Evolutionary conservation across 2,888 invertebrate genomes (phyloP).

Genomic region (Protophormia terraenovae): DNA sequence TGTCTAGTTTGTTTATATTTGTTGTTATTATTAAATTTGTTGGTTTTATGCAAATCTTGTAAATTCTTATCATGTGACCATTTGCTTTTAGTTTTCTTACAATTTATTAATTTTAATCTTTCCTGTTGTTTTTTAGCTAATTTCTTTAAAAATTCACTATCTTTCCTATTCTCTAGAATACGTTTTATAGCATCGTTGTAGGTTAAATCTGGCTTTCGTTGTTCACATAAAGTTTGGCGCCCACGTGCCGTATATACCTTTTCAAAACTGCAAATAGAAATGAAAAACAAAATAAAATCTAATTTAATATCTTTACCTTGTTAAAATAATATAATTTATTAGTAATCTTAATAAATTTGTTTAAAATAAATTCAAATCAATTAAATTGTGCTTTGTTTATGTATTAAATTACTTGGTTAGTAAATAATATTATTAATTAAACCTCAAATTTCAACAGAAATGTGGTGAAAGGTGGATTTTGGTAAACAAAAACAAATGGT

Average conservation of each 20-base stretch:
- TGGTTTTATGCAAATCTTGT: neutral
- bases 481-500: no score
- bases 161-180: conserved; percentile 72
- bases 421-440: neutral
- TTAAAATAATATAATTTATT: no score
- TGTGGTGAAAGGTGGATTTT: no score
- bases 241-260: conserved; percentile 73
- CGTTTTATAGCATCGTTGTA: conserved; percentile 76
- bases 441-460: neutral
- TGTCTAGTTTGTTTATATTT: neutral
- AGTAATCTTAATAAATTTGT: no score
- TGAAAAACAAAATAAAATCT: conserved; percentile 12
- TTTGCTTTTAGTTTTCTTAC: conserved; percentile 8
- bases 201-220: conserved; percentile 71
- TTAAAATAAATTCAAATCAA: neutral
- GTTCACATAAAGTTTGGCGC: conserved; percentile 74
- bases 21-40: conserved; percentile 21
- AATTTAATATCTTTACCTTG: neutral
- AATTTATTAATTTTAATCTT: neutral
- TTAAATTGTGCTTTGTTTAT: neutral
- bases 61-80: conserved; percentile 6
- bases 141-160: conserved; percentile 33
- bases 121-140: conserved; percentile 44
- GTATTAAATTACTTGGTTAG: neutral
- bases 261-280: conserved; percentile 76